A percentile compares a stretch with the other conserved stretches of the same genome.
Conservation (phyloP, 2,113 vertebrate genomes). For the Datnioides undecimradiatus region DNA sequence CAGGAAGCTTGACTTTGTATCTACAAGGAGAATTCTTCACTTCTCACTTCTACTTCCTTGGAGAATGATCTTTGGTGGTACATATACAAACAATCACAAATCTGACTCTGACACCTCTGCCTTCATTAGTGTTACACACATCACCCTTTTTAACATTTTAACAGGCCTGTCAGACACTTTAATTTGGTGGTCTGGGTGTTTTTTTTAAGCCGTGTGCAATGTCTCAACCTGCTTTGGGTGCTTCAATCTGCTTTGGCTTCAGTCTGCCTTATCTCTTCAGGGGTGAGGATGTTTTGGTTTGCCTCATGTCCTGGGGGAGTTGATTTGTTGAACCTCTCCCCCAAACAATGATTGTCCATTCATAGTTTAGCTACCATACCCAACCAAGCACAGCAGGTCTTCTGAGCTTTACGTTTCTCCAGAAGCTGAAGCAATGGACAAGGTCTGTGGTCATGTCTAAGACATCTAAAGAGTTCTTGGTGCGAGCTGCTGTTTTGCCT, state of each 20-base stretch:
- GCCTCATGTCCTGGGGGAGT: slow-evolving; percentile 14
- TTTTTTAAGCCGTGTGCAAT: background rate
- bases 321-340: background rate
- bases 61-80: background rate
- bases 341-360: background rate
- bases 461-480: too few relatives aligned
- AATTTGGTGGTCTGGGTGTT: slow-evolving; percentile 30
- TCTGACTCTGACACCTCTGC: background rate
- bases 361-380: too few relatives aligned
- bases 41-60: background rate
- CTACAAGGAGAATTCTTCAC: background rate
- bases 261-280: slow-evolving; percentile 30
- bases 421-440: background rate
- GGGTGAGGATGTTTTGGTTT: slow-evolving; percentile 39
- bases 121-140: background rate
- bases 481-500: too few relatives aligned
- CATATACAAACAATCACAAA: background rate
- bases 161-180: background rate
- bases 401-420: background rate
- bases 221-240: background rate
- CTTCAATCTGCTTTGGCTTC: background rate
- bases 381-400: background rate
- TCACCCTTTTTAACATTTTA: background rate
- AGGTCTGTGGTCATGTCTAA: too few relatives aligned
- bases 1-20: slow-evolving; percentile 29